phyloP scores from a whole-genome alignment of 37 sponge, comb jelly and placozoan species.

The Spongilla lacustris region DNA sequence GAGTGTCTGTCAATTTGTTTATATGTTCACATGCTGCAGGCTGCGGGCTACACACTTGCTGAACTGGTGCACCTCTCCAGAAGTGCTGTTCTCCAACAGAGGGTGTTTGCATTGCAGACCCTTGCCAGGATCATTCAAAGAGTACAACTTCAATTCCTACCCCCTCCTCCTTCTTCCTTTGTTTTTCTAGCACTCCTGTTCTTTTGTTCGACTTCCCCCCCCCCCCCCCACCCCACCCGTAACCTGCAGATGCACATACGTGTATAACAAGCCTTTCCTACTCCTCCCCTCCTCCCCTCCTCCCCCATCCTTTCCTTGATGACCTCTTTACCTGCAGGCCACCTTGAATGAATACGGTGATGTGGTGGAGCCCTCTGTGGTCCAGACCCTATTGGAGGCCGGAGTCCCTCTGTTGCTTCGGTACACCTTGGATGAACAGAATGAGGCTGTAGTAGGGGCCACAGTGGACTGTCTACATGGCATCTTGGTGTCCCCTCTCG shows the following conservation, averaged over 20 bases:
- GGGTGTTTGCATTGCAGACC: constrained; percentile 64
- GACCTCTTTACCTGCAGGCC: constrained; percentile 9
- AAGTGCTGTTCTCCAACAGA: constrained; percentile 83
- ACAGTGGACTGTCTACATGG: constrained; percentile 55
- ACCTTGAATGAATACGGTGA: constrained; percentile 38
- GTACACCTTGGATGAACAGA: constrained; percentile 75
- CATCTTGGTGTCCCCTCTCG: constrained; percentile 49
- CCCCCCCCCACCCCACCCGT: background rate
- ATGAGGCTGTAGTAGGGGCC: constrained; percentile 34
- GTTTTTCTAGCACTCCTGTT: too few relatives aligned
- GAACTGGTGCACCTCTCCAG: constrained; percentile 73
- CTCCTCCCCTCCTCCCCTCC: background rate
- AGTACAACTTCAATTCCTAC: constrained; percentile 4
- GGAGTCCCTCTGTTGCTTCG: constrained; percentile 76
- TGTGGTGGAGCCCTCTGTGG: constrained; percentile 39
- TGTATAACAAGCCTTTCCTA: background rate
- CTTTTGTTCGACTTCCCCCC: background rate
- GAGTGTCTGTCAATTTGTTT: too few relatives aligned
- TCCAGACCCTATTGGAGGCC: constrained; percentile 41
- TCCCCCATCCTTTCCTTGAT: background rate
- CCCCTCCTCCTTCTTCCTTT: background rate
- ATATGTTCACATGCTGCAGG: too few relatives aligned
- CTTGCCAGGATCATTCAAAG: constrained; percentile 55
- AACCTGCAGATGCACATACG: background rate
- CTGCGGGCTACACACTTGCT: constrained; percentile 87